phyloP scores from a whole-genome alignment of 2,888 invertebrate species.

The Encarsia formosa region DNA sequence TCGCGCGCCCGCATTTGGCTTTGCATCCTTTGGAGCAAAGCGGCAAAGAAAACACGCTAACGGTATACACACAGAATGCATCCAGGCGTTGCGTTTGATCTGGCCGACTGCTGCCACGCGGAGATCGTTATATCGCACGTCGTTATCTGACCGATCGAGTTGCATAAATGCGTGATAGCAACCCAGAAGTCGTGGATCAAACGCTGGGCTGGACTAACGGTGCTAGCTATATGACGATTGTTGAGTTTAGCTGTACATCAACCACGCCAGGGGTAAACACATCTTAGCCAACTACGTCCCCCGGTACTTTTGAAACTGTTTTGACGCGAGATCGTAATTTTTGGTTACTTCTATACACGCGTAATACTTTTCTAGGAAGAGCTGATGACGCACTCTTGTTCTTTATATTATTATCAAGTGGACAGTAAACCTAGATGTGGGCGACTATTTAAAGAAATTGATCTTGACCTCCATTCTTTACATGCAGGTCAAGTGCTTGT shows the following conservation, averaged over 20 bases:
- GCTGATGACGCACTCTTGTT: too few species aligned
- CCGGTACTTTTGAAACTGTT: not conserved
- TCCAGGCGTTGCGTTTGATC: slow-evolving; percentile 30
- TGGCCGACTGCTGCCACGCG: slow-evolving; percentile 32
- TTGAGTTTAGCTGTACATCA: slow-evolving; percentile 31
- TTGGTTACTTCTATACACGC: too few species aligned
- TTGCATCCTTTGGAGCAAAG: too few species aligned
- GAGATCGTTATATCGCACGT: slow-evolving; percentile 42
- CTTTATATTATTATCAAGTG: too few species aligned
- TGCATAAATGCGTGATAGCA: not conserved
- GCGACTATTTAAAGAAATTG: too few species aligned
- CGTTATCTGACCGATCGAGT: slow-evolving; percentile 41
- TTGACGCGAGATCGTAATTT: slow-evolving; percentile 23
- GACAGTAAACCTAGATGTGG: too few species aligned
- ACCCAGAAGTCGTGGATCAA: slow-evolving; percentile 35
- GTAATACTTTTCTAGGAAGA: too few species aligned
- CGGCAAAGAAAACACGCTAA: slow-evolving; percentile 18
- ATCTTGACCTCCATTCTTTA: too few species aligned
- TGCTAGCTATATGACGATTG: slow-evolving; percentile 6
- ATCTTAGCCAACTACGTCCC: slow-evolving; percentile 11
- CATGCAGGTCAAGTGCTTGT: too few species aligned
- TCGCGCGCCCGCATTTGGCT: too few species aligned
- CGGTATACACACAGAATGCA: slow-evolving; percentile 19
- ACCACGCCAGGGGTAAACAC: slow-evolving; percentile 28
- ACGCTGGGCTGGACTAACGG: slow-evolving; percentile 28